Conservation (phyloP, 2,113 vertebrate species). For the Poicephalus meyeri region DNA sequence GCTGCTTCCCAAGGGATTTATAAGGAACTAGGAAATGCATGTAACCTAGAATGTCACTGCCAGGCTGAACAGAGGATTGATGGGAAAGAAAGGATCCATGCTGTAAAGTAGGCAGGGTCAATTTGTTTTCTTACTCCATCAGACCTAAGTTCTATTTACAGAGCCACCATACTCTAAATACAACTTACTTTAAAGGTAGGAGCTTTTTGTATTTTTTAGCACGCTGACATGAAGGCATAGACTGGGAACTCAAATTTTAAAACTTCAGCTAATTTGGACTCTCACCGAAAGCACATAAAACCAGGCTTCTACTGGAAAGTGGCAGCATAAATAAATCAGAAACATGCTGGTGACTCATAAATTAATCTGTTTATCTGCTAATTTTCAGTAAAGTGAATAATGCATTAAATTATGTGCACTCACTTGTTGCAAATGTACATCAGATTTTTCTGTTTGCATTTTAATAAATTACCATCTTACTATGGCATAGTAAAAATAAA, state of each 20-base stretch:
- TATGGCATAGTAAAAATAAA: neutral
- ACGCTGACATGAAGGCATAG: neutral
- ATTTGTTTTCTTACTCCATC: neutral
- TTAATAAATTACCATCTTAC: neutral
- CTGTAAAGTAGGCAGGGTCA: neutral
- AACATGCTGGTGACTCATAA: neutral
- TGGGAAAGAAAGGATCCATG: neutral
- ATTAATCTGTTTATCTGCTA: neutral
- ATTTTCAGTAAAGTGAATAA: neutral
- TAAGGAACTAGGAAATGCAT: neutral
- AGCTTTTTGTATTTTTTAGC: neutral
- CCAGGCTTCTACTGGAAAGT: neutral
- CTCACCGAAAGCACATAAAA: neutral
- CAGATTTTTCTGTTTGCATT: neutral
- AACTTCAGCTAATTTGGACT: neutral
- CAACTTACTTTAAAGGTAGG: neutral
- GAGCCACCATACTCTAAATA: neutral
- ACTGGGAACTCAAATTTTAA: neutral
- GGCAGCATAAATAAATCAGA: neutral
- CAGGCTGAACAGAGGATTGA: neutral
- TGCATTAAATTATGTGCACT: neutral
- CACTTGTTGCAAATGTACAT: neutral
- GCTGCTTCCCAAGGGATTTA: neutral
- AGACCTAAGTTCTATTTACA: neutral
- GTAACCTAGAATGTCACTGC: neutral